Evolutionary conservation across 2,888 invertebrate genomes (phyloP), one percentile per base, ranked within the genome.

Genomic region (Gari tellinella): DNA sequence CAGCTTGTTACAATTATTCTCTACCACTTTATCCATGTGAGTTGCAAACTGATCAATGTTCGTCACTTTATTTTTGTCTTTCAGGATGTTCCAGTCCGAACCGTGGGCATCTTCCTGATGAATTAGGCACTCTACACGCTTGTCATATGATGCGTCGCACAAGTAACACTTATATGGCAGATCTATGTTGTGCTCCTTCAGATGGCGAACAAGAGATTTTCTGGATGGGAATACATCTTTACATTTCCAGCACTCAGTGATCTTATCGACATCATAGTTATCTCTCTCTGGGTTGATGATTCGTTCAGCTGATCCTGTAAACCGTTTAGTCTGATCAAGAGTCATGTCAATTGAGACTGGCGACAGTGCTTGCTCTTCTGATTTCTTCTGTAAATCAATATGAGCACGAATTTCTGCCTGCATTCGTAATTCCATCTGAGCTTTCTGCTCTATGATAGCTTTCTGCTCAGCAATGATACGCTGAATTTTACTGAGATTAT

Each of bases 91-190:
- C 90, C 96, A 98, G 82, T 97, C 97, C 5, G 95, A 93, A 0
- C 94, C 92, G 88, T 98, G 98, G 46, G 93, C 93, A 23, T 94
- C 93, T 79, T 95, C 95, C 82, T 97, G 95, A 88, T 98, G 98
- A 37, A 95, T 95, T 72, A 97, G 92, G 23, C 97, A 96, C 19
- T 95, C 95, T 70, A 95, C 94, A 2, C 97, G 94, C 48, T 96
- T 96, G 0, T 94, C 94, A 88, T 96, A 98, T 0, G 97, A 96
- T 10, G 95, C 95, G 86, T 97, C 97, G 91, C 98, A 98, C 0
- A 98, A 93, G 92, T 98, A 97, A 89, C 98, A 98, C 92, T 97
- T 97, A 93, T 96, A 97, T 1, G 92, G 90, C n/a, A 7, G 96
- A 69, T 91, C 91, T 55, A 88, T 88, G 70, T 84, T 88, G 80